These are phyloP conservation scores for Tetanocera ferruginea DNA, from an alignment of 2,888 invertebrate genomes.

Conservation along the genomic window DNA sequence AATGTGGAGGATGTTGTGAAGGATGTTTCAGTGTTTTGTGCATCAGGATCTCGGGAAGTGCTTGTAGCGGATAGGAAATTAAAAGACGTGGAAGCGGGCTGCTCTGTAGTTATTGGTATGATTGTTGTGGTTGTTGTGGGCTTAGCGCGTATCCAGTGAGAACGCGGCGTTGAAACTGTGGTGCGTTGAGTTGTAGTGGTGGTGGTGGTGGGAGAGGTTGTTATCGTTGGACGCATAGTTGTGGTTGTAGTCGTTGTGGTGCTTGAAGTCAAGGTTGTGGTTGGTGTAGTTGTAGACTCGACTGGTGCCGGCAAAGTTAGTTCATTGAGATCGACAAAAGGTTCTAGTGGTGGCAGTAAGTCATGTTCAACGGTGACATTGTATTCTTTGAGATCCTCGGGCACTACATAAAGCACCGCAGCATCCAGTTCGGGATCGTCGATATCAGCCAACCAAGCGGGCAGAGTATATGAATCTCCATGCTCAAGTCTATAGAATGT, in stretches of 20 bases:
- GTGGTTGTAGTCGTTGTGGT: slow-evolving; percentile 47
- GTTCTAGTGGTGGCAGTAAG: slow-evolving; percentile 64
- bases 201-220: slow-evolving; percentile 40
- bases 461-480: slow-evolving; percentile 61
- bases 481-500: slow-evolving; percentile 59
- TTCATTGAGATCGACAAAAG: slow-evolving; percentile 60
- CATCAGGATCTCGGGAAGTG: slow-evolving; percentile 9
- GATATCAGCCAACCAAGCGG: slow-evolving; percentile 63
- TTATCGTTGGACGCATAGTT: slow-evolving; percentile 45
- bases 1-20: slow-evolving; percentile 12
- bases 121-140: slow-evolving; percentile 44
- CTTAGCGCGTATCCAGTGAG: slow-evolving; percentile 49
- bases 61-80: neutral
- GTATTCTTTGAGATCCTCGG: slow-evolving; percentile 63
- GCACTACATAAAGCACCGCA: slow-evolving; percentile 62
- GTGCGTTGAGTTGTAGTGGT: slow-evolving; percentile 45
- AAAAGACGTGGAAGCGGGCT: neutral
- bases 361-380: slow-evolving; percentile 61
- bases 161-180: slow-evolving; percentile 36
- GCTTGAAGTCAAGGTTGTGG: slow-evolving; percentile 38
- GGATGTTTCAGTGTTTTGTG: slow-evolving; percentile 23
- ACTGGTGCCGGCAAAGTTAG: slow-evolving; percentile 57
- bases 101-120: slow-evolving; percentile 29
- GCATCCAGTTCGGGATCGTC: slow-evolving; percentile 67
- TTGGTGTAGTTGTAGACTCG: slow-evolving; percentile 33